Base-by-base conservation (phyloP, 1,140 invertebrate genomes). In the Lasaia peninsularis region DNA sequence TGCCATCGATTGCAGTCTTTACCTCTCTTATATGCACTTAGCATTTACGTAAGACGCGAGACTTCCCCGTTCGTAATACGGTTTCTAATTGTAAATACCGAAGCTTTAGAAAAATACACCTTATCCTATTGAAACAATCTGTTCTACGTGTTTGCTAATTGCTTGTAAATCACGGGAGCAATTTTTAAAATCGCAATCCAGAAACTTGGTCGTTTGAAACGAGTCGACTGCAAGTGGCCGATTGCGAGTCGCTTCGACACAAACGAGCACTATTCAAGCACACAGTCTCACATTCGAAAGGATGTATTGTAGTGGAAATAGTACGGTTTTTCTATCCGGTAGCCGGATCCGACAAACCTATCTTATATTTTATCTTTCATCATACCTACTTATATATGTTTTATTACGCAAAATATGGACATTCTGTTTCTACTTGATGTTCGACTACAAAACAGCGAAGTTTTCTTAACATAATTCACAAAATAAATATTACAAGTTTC, bases 211-310 rank as follows among this genome's bases (percentile, higher is more conserved):
- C 66, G 48, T 67, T 64, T 60, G 51, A 58, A 50, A 49, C 56
- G 65, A 44, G 56, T 63, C 67, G 67, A 70, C 66, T 77, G 77
- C 69, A 77, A 73, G 81, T 86, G 81, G 83, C 83, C 83, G 83
- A 80, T 75, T 75, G 70, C 71, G 73, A 63, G 14, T 69, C 72
- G 62, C 63, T 69, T 59, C 54, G 58, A 31, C 51, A 58, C 58
- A 53, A 65, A 70, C 60, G 60, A 68, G 57, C 24, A 53, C 53
- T 9, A 52, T 55, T 58, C 65, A 72, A 32, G 57, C 75, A 76
- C 56, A 65, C 71, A 69, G 71, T 74, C 64, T 78, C 73, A 62
- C 66, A 67, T 71, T 59, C 58, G 53, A 52, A 53, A 44, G 62
- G 44, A 20, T 48, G 7, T 40, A 44, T n/a, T n/a, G n/a, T 4